These are phyloP conservation scores for Nomada flava DNA, from an alignment of 2,888 invertebrate genomes.

Conservation along the genomic window DNA sequence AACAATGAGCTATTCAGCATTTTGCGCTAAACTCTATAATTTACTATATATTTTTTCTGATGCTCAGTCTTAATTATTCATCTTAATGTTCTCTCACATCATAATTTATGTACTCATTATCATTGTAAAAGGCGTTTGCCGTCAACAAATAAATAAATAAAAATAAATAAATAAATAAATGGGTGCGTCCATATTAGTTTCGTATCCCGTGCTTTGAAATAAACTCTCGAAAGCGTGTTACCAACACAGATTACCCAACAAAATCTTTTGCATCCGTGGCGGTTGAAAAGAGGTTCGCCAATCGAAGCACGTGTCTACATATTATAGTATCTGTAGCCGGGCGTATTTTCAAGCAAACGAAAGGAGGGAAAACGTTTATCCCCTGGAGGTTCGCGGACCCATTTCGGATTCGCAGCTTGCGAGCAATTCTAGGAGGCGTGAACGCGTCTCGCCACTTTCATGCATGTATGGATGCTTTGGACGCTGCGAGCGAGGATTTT, in stretches of 20 bases:
- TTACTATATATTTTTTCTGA: too few relatives aligned
- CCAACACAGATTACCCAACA: not conserved
- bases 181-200: too few relatives aligned
- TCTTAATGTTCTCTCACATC: too few relatives aligned
- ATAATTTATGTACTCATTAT: too few relatives aligned
- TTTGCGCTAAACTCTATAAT: too few relatives aligned
- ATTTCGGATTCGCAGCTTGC: slow-evolving; percentile 43
- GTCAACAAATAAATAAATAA: too few relatives aligned
- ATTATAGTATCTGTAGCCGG: not conserved
- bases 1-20: too few relatives aligned
- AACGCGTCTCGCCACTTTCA: slow-evolving; percentile 30
- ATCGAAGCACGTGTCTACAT: not conserved
- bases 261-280: not conserved
- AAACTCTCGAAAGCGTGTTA: too few relatives aligned
- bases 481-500: slow-evolving; percentile 36
- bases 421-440: slow-evolving; percentile 40
- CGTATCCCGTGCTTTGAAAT: too few relatives aligned
- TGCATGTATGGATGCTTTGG: slow-evolving; percentile 49
- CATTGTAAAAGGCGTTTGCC: too few relatives aligned
- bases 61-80: too few relatives aligned
- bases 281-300: not conserved
- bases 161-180: too few relatives aligned
- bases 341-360: slow-evolving; percentile 12
- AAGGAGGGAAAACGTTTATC: slow-evolving; percentile 45
- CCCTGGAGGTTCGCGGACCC: slow-evolving; percentile 20